Base-by-base conservation (phyloP, 2,888 invertebrate species). In the Lasioglossum malachurum region DNA sequence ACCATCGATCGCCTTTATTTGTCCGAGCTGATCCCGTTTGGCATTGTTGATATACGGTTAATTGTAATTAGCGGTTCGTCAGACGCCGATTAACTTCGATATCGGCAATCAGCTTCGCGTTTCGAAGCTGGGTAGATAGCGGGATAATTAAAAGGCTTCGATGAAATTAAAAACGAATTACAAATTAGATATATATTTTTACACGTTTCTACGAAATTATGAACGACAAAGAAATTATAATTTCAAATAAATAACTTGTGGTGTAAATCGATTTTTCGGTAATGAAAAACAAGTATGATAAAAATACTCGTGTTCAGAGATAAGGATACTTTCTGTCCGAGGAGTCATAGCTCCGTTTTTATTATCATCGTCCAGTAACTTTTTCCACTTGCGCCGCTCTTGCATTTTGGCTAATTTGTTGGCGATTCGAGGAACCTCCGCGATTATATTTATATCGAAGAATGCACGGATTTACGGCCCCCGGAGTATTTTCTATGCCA, bases 401-500 rank as follows among this genome's bases (percentile, higher is more conserved):
- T 7, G 23, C 2, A 23, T 23, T 19, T 7, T 8, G 8, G 23
- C 23, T 49, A 8, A 23, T 57, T 57, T 57, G n/a, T 57, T 12
- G 12, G 8, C 4, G 10, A 10, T n/a, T 53, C 53, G 53, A n/a
- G 57, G n/a, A 57, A 10, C 10, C 2, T 57, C 12, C 57, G n/a
- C n/a, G 4, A 57, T 1, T 69, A 38, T 35, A 38, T 38, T 35
- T 35, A 31, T 38, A 19, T 69, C 1, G 38, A 38, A n/a, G 38
- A 41, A 71, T 41, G 69, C 10, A 69, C 7, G 41, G 38, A n/a
- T 69, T 38, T 38, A 71, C 23, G 0, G 0, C 8, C 2, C 31
- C n/a, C 60, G 1, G 83, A 44, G 49, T 71, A 75, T 75, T 71
- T 75, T 64, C 71, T 75, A 75, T 78, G 44, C 35, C 53, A 35